Percentiles rank a stretch among this genome's conserved stretches.
Conservation (phyloP, 2,888 invertebrate species). For the Augiades crinisus region DNA sequence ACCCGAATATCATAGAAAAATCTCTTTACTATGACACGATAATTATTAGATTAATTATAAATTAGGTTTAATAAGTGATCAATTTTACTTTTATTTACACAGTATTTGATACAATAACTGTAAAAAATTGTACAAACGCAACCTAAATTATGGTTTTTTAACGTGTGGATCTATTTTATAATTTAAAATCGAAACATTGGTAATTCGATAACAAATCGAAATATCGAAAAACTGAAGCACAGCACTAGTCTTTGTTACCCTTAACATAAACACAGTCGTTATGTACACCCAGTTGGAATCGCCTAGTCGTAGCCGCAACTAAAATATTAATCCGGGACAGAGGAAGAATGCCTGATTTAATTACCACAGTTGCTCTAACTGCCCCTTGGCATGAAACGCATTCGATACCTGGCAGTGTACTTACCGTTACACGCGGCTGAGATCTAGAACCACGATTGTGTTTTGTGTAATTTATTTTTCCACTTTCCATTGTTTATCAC, state of each 20-base stretch:
- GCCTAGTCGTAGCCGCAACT: conserved; percentile 58
- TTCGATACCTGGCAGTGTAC: conserved; percentile 25
- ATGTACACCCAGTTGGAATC: conserved; percentile 44
- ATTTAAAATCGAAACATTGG: no score
- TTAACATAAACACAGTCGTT: conserved; percentile 14
- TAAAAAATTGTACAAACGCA: no score
- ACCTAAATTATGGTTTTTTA: no score
- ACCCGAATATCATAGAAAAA: no score
- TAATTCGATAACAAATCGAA: no score
- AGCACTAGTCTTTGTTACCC: conserved; percentile 17
- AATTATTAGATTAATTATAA: no score
- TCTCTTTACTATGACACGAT: no score
- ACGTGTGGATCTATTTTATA: no score
- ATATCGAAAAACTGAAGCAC: conserved; percentile 29
- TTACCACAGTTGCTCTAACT: conserved; percentile 62
- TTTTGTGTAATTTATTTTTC: conserved; percentile 20
- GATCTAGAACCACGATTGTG: conserved; percentile 29
- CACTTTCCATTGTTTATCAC: conserved; percentile 16
- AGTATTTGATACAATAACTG: no score
- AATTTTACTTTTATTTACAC: no score
- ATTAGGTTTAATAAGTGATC: no score
- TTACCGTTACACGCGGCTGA: conserved; percentile 25
- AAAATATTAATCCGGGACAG: conserved; percentile 58
- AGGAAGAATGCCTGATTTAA: conserved; percentile 65
- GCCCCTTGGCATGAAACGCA: conserved; percentile 56